phyloP scores from a whole-genome alignment of 2,113 vertebrate species.

The Scartelaos histophorus region DNA sequence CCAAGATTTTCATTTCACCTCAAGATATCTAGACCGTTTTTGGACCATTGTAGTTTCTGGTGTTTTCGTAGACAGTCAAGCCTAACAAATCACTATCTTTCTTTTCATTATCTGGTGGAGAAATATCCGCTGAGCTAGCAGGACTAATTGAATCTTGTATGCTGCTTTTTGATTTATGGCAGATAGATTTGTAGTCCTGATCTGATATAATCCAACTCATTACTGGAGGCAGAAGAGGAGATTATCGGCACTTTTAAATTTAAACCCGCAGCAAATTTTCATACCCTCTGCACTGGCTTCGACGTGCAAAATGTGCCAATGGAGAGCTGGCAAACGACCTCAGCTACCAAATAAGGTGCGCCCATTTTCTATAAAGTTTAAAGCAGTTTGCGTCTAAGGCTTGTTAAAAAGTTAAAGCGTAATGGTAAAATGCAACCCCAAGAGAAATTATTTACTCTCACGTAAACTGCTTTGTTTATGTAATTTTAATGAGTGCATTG shows the following conservation, averaged over 20 bases:
- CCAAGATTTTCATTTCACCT: conserved; percentile 40
- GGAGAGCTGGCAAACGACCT: not conserved
- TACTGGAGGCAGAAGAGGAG: conserved; percentile 48
- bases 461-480: conserved; percentile 4
- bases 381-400: conserved; percentile 21
- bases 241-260: conserved; percentile 59
- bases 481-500: not conserved
- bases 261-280: conserved; percentile 52
- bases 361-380: conserved; percentile 2
- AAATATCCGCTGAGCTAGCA: conserved; percentile 59
- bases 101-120: conserved; percentile 26
- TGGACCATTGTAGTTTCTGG: conserved; percentile 51
- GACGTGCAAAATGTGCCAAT: conserved; percentile 4
- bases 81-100: conserved; percentile 44
- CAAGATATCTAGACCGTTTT: conserved; percentile 32
- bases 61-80: conserved; percentile 53
- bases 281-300: conserved; percentile 26
- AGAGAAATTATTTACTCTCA: not conserved
- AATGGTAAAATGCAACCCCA: no score
- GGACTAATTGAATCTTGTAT: conserved; percentile 63
- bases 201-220: conserved; percentile 65
- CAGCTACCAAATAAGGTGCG: not conserved
- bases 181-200: conserved; percentile 48
- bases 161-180: conserved; percentile 64
- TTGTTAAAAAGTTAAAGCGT: conserved; percentile 19